A percentile compares a stretch with the other conserved stretches of the same genome.
Evolutionary conservation across 2,888 invertebrate genomes (phyloP).

Genomic region (Pristionchus japonicus): DNA sequence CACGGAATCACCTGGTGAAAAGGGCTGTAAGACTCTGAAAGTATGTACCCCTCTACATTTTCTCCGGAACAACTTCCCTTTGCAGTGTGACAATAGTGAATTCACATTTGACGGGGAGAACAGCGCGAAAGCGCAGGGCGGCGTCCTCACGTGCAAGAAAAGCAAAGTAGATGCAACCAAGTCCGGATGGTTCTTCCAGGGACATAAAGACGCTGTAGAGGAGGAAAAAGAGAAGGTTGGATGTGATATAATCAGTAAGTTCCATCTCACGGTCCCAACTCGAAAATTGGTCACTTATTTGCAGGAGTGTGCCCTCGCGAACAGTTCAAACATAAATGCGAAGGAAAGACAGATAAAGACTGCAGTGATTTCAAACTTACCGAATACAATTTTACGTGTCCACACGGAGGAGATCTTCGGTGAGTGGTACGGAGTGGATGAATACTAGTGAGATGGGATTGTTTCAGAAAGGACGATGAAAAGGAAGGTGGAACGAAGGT

Average conservation of each 20-base stretch:
- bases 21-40: neutral
- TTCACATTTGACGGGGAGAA: neutral
- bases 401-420: neutral
- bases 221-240: too few species aligned
- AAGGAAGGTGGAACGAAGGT: neutral
- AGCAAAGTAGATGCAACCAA: neutral
- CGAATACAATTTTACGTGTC: neutral
- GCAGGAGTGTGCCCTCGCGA: neutral
- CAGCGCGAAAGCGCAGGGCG: neutral
- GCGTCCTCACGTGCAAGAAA: neutral
- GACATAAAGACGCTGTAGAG: too few species aligned
- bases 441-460: neutral
- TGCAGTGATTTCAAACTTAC: neutral
- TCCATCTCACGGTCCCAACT: too few species aligned
- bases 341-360: too few species aligned
- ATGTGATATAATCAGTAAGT: too few species aligned
- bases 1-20: neutral
- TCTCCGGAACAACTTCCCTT: neutral
- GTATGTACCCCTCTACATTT: neutral
- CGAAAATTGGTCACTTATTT: neutral
- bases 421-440: neutral
- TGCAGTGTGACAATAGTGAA: neutral
- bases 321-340: too few species aligned
- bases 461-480: neutral
- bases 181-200: neutral